These are phyloP conservation scores for Drosophila dives DNA, from an alignment of 2,888 invertebrate genomes.

Conservation along the genomic window DNA sequence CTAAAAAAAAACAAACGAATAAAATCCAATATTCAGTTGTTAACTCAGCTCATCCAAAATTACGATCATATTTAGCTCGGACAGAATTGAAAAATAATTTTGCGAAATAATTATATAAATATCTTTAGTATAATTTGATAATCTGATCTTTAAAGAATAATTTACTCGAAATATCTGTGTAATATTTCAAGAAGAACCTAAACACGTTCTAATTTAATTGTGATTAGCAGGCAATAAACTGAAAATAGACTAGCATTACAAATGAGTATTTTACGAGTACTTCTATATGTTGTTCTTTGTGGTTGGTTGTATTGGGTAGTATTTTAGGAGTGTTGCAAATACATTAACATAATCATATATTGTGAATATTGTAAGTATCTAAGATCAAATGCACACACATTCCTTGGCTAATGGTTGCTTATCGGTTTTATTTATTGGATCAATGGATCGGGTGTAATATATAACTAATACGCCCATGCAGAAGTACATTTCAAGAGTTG, in stretches of 20 bases:
- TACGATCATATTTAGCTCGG: background rate
- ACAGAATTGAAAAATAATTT: conserved; percentile 24
- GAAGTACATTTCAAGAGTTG: conserved; percentile 36
- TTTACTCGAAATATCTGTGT: conserved; percentile 8
- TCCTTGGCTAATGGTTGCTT: conserved; percentile 30
- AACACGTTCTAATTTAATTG: conserved; percentile 27
- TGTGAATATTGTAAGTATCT: conserved; percentile 46
- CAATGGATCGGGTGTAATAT: conserved; percentile 27
- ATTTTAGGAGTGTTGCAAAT: conserved; percentile 43
- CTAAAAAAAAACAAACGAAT: conserved; percentile 4
- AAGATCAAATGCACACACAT: conserved; percentile 57
- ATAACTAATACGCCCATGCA: conserved; percentile 60
- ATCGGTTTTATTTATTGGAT: conserved; percentile 17
- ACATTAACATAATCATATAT: conserved; percentile 54
- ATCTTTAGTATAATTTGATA: conserved; percentile 6
- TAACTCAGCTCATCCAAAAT: conserved; percentile 1
- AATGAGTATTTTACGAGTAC: conserved; percentile 55
- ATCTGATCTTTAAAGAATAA: conserved; percentile 45
- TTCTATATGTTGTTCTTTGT: conserved; percentile 36
- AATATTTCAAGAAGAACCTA: conserved; percentile 16
- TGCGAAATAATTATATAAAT: background rate
- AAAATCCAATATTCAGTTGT: conserved; percentile 16
- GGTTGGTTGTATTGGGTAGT: conserved; percentile 31
- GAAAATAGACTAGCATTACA: conserved; percentile 54
- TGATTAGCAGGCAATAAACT: conserved; percentile 54